Conservation (phyloP, 1,140 invertebrate species). For the Panagrolaimus sp. region DNA sequence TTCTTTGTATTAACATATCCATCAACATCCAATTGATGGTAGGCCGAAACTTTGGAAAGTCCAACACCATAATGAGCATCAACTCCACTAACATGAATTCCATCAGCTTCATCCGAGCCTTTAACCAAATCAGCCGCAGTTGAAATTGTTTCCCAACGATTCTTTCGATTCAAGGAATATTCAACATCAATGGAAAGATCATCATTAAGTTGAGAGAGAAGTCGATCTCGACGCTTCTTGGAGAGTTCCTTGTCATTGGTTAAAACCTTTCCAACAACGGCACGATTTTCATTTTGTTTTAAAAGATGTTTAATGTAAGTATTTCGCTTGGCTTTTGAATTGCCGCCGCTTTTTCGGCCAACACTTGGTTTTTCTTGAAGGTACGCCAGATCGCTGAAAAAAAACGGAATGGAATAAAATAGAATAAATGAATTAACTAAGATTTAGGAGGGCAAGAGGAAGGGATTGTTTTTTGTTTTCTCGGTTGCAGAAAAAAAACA, state of each 20-base stretch:
- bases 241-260: background rate
- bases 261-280: background rate
- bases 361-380: conserved; percentile 4
- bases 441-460: too few relatives aligned
- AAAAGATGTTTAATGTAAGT: background rate
- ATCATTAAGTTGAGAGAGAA: background rate
- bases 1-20: background rate
- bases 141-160: conserved; percentile 14
- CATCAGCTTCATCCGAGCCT: background rate
- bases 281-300: background rate
- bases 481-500: too few relatives aligned
- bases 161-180: conserved; percentile 19
- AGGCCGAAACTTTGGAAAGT: background rate
- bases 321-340: background rate
- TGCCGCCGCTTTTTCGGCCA: background rate
- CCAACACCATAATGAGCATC: conserved; percentile 7
- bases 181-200: conserved; percentile 10
- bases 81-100: background rate
- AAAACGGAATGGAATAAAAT: background rate
- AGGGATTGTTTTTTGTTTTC: too few relatives aligned
- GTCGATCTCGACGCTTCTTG: conserved; percentile 11
- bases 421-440: too few relatives aligned
- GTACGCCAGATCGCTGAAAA: conserved; percentile 8
- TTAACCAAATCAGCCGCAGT: background rate
- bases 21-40: background rate